These are phyloP conservation scores for Vimba vimba DNA, from an alignment of 2,113 vertebrate genomes.

Conservation along the genomic window DNA sequence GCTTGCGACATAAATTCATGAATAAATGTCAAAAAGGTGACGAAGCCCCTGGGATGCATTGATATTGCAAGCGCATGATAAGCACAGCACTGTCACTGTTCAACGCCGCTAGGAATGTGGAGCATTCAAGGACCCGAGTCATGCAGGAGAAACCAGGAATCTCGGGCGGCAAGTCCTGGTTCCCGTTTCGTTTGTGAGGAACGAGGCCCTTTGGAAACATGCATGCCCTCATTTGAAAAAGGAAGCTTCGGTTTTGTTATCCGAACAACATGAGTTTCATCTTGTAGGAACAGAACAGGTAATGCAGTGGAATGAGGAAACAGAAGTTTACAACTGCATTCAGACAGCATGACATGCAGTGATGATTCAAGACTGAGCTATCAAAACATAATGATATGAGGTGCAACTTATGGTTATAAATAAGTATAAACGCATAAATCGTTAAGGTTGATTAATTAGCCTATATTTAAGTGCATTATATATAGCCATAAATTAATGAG, in stretches of 20 bases:
- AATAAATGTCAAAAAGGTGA: background rate
- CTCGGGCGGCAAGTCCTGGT: too few relatives aligned
- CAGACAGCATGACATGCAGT: too few relatives aligned
- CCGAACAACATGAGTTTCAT: constrained; percentile 1
- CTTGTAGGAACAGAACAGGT: constrained; percentile 39
- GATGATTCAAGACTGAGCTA: too few relatives aligned
- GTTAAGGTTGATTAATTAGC: background rate
- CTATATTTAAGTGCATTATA: background rate
- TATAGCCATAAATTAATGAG: background rate
- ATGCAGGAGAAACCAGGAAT: background rate
- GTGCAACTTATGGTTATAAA: background rate
- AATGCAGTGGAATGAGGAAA: constrained; percentile 59
- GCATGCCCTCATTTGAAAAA: constrained; percentile 17
- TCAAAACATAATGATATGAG: background rate
- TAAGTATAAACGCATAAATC: background rate
- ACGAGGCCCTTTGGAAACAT: background rate
- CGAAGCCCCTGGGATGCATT: background rate
- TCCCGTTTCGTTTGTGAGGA: background rate
- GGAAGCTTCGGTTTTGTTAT: constrained; percentile 40
- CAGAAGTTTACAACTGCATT: background rate
- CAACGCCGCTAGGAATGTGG: background rate
- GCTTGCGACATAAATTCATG: background rate
- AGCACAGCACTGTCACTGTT: background rate
- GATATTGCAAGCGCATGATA: background rate
- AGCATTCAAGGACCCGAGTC: background rate